Evolutionary conservation across 2,113 vertebrate genomes (phyloP).

Genomic region (Pterocles burchelli): DNA sequence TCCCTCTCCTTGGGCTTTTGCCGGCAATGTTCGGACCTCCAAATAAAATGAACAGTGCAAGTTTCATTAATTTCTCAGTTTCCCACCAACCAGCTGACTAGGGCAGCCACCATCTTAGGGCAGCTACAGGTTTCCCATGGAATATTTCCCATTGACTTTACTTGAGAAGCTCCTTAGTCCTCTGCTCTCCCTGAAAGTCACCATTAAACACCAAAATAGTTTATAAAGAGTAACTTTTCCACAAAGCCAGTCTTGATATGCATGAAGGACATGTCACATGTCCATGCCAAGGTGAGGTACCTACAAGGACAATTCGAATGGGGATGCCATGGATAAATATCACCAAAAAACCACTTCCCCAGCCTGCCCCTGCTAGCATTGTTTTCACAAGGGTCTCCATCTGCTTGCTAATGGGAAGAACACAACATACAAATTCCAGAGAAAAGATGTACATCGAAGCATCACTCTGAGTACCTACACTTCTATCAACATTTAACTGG

Average conservation of each 20-base stretch:
- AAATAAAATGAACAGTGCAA: not conserved
- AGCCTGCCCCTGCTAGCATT: not conserved
- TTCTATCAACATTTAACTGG: not conserved
- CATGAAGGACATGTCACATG: fast-evolving
- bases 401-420: not conserved
- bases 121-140: not conserved
- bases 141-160: not conserved
- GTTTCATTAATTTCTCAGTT: not conserved
- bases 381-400: not conserved
- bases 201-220: not conserved
- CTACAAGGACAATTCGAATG: not conserved
- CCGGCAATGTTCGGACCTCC: not conserved
- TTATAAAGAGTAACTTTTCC: not conserved
- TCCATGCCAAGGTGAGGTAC: not conserved
- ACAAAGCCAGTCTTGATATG: not conserved
- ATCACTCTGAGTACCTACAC: not conserved
- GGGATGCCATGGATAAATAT: not conserved
- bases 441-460: not conserved
- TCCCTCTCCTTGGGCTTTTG: not conserved
- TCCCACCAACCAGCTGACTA: not conserved
- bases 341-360: not conserved
- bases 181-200: not conserved
- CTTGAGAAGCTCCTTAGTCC: not conserved
- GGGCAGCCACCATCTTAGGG: fast-evolving
- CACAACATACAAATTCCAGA: not conserved